Evolutionary conservation across 2,113 vertebrate species (phyloP), one percentile per base, ranked within the genome.

Genomic region (Lepisosteus osseus): DNA sequence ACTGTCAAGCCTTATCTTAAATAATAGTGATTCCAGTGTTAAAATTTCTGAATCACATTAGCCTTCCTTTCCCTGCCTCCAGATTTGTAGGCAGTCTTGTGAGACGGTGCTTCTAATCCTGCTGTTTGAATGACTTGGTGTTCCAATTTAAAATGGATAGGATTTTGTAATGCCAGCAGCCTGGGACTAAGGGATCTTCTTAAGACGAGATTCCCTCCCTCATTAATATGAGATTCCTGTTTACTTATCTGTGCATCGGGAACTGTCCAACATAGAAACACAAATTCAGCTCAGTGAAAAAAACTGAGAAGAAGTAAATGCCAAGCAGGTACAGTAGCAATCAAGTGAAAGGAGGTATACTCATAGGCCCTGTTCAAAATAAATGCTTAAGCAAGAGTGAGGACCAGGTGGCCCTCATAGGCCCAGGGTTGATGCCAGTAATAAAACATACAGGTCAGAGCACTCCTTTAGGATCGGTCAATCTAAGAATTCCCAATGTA

Each of bases 361-460:
- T 9, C 47, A 51, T 9, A 51, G 9, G 5, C 47, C 47, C 47
- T 51, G 47, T 9, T 51, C 5, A 5, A 51, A 51, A 51, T 51
- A 9, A 5, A 51, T 6, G 9, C 47, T 6, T 51, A 6, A 6
- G 47, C 47, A 51, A 3, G 47, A 5, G 9, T 51, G 47, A 51
- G 9, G 47, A 5, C 47, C 5, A 47, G 69, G 14, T 82, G 81
- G 83, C 76, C 74, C 75, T 86, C 88, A 88, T 83, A 29, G 29
- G 29, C 29, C 29, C 29, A 29, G 29, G 29, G 29, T 29, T 29
- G 81, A 82, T 91, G 82, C 80, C 72, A 83, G 74, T 85, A 81
- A 78, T 68, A 77, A 77, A 76, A 64, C 78, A 12, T 62, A 73
- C 42, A 75, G 77, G 29, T 14, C 47, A 79, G 70, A 84, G 83